Evolutionary conservation across 1,140 invertebrate genomes (phyloP).

Genomic region (Eueides isabella): DNA sequence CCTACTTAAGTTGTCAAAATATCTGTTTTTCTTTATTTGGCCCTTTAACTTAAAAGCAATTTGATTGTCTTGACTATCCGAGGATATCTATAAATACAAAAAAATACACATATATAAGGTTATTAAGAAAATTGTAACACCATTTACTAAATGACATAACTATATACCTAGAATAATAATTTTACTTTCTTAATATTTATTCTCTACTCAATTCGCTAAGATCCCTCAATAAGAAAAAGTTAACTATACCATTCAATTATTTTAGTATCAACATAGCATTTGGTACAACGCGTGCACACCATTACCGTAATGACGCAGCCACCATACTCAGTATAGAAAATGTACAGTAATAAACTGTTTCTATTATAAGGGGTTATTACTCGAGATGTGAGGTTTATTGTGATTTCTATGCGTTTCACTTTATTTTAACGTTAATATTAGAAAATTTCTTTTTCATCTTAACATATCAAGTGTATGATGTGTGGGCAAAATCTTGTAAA

Average conservation of each 20-base stretch:
- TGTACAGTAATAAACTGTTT: conserved; percentile 61
- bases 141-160: too few relatives aligned
- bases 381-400: conserved; percentile 46
- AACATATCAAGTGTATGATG: neutral
- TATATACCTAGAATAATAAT: too few relatives aligned
- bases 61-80: neutral
- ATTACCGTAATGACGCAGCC: conserved; percentile 64
- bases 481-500: too few relatives aligned
- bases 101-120: too few relatives aligned
- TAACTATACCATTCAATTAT: neutral
- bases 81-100: too few relatives aligned
- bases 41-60: too few relatives aligned
- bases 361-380: conserved; percentile 55
- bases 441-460: neutral
- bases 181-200: too few relatives aligned
- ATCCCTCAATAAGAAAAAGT: neutral
- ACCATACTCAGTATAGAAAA: conserved; percentile 49
- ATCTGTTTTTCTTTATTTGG: too few relatives aligned
- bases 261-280: conserved; percentile 45
- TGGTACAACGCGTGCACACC: conserved; percentile 41
- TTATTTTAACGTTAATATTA: conserved; percentile 8
- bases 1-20: too few relatives aligned
- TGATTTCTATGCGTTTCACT: conserved; percentile 57
- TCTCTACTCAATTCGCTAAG: neutral
- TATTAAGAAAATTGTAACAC: too few relatives aligned